These are phyloP conservation scores for Atherinosoma microstoma DNA, from an alignment of 2,797 vertebrate genomes.

Conservation along the genomic window DNA sequence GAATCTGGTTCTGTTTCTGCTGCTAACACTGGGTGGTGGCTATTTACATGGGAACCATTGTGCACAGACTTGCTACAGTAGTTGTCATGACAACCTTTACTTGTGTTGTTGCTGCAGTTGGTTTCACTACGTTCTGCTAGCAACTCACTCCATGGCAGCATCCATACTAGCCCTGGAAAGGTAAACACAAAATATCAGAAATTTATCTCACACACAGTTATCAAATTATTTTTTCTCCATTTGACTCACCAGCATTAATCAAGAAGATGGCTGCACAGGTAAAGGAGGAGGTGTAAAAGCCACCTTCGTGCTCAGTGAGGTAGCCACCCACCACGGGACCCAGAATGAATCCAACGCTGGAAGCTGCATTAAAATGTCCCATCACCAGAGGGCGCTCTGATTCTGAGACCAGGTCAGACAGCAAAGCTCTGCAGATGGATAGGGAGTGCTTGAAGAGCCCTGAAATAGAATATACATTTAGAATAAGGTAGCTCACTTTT, in stretches of 20 bases:
- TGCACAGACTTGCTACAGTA: slow-evolving; percentile 49
- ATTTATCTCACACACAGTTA: neutral
- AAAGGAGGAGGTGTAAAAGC: slow-evolving; percentile 91
- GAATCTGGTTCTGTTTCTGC: neutral
- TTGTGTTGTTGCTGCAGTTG: slow-evolving; percentile 62
- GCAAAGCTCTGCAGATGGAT: slow-evolving; percentile 94
- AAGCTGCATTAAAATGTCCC: slow-evolving; percentile 93
- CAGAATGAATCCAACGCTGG: slow-evolving; percentile 94
- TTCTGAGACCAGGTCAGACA: slow-evolving; percentile 93
- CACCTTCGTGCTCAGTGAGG: slow-evolving; percentile 90
- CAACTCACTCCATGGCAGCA: slow-evolving; percentile 87
- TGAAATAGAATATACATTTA: slow-evolving; percentile 64
- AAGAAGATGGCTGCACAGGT: slow-evolving; percentile 91
- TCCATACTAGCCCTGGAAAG: slow-evolving; percentile 89
- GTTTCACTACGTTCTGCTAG: slow-evolving; percentile 47
- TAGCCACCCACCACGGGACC: slow-evolving; percentile 94
- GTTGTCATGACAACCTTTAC: slow-evolving; percentile 44
- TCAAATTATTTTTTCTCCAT: neutral
- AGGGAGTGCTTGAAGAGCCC: slow-evolving; percentile 97
- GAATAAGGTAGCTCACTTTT: neutral
- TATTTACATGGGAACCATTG: slow-evolving; percentile 65
- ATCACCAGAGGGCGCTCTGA: slow-evolving; percentile 91
- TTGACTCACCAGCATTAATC: slow-evolving; percentile 88
- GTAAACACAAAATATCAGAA: slow-evolving; percentile 4
- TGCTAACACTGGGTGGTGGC: slow-evolving; percentile 1